Base-by-base conservation (phyloP, 2,888 invertebrate species). In the Clitarchus hookeri region DNA sequence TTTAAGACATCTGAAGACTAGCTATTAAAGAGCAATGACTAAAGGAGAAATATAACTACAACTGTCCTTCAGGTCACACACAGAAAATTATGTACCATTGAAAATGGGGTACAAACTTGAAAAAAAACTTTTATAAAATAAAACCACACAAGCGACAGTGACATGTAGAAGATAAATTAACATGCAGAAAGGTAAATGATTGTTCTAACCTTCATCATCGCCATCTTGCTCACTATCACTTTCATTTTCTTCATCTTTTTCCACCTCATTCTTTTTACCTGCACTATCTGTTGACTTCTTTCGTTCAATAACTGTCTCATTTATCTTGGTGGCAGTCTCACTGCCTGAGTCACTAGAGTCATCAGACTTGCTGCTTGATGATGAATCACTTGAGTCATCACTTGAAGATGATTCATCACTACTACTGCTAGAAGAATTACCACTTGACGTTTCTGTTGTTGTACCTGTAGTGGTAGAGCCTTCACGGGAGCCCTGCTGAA, bases 341-440 rank as follows among this genome's bases (percentile, higher is more conserved):
- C 82, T 82, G 36, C 44, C 82, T 27, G 86, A 85, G 25, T 86
- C 87, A 83, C 87, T 87, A 3, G 86, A 86, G 79, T 86, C 86
- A 84, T 86, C 86, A 44, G 87, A 86, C 79, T 87, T 87, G 65
- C 86, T 84, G 80, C 84, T 86, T 23, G 86, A 84, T 19, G 86
- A 86, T 26, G 86, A 86, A 78, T 44, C 78, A 19, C 85, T 86
- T 0, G 87, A 87, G 36, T 87, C 87, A 6, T 84, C 86, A 53
- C 87, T 87, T n/a, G 86, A 85, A 12, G 88, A 87, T 2, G 88
- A 88, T 65, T 87, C 87, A 36, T 85, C 87, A 65, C 87, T 87
- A 84, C 87, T 87, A 65, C 86, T 87, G 26, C 86, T 86, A 13
- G 87, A 85, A 12, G 86, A 84, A n/a, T 84, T 85, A 16, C 65